phyloP scores from a whole-genome alignment of 2,113 vertebrate species.

The Sialia sialis region DNA sequence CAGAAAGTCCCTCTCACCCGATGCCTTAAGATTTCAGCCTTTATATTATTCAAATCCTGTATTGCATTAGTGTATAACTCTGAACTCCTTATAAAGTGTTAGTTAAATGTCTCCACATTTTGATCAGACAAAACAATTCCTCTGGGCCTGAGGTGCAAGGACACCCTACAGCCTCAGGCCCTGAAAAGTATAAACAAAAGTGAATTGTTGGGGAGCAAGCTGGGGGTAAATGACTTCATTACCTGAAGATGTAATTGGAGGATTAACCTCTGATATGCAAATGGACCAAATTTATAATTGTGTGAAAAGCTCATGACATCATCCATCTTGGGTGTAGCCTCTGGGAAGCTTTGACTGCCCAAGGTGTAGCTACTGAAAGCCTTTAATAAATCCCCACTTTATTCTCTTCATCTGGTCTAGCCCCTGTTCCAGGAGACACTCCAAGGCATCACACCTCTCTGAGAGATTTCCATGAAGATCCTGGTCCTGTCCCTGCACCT shows the following conservation, averaged over 20 bases:
- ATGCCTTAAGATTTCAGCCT: background rate
- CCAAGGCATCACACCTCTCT: background rate
- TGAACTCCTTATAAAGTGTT: background rate
- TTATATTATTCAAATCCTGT: background rate
- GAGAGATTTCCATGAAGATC: background rate
- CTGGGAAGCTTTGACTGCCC: background rate
- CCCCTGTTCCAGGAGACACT: background rate
- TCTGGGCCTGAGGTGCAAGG: background rate
- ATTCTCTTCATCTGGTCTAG: background rate
- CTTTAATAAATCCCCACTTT: background rate
- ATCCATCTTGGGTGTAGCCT: background rate
- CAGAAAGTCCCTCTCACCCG: background rate
- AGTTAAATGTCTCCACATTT: background rate
- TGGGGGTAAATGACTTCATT: background rate
- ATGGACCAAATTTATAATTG: too few relatives aligned
- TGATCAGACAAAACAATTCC: background rate
- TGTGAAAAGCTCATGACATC: background rate
- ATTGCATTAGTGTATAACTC: background rate
- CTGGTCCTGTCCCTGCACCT: background rate
- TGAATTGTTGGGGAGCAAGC: background rate
- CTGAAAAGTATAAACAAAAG: background rate
- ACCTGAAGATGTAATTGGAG: background rate
- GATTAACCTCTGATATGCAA: background rate
- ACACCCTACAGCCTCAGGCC: background rate
- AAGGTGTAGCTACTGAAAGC: too few relatives aligned